Evolutionary conservation across 2,797 vertebrate genomes (phyloP).

Genomic region (Tapera naevia): DNA sequence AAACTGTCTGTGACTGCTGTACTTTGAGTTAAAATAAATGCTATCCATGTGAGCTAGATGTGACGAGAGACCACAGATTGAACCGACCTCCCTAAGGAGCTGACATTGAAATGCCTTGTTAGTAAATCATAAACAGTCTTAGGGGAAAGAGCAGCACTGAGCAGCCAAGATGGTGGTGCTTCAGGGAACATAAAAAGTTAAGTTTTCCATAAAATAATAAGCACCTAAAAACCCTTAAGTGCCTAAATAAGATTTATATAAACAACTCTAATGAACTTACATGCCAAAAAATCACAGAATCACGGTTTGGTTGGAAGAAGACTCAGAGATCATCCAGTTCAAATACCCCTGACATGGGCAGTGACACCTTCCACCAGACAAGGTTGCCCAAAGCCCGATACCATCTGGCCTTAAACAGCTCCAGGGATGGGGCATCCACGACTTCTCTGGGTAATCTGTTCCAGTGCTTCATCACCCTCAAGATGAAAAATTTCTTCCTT

Average conservation of each 20-base stretch:
- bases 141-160: background rate
- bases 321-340: too few species aligned
- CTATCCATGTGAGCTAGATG: background rate
- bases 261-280: background rate
- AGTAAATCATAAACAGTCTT: constrained; percentile 44
- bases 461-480: too few species aligned
- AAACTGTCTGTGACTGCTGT: constrained; percentile 36
- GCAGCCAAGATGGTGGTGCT: background rate
- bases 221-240: background rate
- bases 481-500: too few species aligned
- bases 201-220: background rate
- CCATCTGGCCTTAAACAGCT: too few species aligned
- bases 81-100: background rate
- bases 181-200: background rate
- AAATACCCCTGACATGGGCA: too few species aligned
- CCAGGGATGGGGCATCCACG: too few species aligned
- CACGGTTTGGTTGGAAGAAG: too few species aligned
- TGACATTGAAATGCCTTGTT: constrained; percentile 14
- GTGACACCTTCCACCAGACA: too few species aligned
- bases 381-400: too few species aligned
- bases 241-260: background rate
- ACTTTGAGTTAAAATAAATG: constrained; percentile 29
- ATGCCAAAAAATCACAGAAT: background rate
- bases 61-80: background rate
- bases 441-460: too few species aligned